phyloP scores from a whole-genome alignment of 2,888 invertebrate species.

The Lithophane socia region DNA sequence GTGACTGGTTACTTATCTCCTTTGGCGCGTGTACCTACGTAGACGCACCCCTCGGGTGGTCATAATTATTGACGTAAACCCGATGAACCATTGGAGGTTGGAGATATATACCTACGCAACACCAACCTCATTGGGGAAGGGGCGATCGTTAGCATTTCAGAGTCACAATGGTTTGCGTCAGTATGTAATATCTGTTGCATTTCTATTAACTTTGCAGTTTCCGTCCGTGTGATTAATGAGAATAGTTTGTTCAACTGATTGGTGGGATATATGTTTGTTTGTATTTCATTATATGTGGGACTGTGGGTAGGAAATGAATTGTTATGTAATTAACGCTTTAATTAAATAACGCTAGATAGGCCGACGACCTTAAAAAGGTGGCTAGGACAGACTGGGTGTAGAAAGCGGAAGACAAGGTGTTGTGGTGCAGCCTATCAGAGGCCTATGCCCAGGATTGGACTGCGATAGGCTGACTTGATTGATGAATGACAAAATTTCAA shows the following conservation, averaged over 20 bases:
- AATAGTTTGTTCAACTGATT: constrained; percentile 15
- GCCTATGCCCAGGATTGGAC: background rate
- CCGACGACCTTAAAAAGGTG: background rate
- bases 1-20: too few species aligned
- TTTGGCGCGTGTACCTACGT: too few species aligned
- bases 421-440: background rate
- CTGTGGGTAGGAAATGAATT: background rate
- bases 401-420: background rate
- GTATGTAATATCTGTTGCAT: constrained; percentile 26
- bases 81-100: constrained; percentile 68
- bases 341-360: background rate
- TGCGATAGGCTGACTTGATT: background rate
- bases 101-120: constrained; percentile 48
- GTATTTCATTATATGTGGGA: constrained; percentile 5
- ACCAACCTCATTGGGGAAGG: constrained; percentile 42
- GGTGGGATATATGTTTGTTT: background rate
- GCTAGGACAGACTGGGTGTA: background rate
- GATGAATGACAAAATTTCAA: background rate
- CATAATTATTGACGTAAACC: constrained; percentile 66
- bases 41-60: constrained; percentile 33
- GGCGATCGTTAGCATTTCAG: constrained; percentile 43
- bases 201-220: constrained; percentile 20
- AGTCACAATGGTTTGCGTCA: constrained; percentile 30
- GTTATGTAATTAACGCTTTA: background rate
- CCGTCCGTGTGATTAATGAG: constrained; percentile 5